Conservation (phyloP, 2,113 vertebrate genomes). For the Dipodomys stephensi region DNA sequence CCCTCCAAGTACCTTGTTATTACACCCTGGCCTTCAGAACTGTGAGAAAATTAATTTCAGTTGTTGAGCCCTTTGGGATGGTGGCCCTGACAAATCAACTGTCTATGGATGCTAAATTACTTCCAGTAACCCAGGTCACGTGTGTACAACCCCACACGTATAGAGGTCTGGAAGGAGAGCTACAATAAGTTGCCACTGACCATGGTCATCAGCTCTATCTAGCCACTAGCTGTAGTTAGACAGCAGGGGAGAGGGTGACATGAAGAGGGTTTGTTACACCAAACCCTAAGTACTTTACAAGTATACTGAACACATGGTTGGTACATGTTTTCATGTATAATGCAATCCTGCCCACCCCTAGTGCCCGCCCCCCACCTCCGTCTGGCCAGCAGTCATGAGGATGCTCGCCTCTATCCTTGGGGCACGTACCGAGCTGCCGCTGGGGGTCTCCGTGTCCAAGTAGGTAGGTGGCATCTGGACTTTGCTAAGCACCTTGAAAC, state of each 20-base stretch:
- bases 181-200: neutral
- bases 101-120: too few relatives aligned
- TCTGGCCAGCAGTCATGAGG: neutral
- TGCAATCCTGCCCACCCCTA: neutral
- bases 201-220: neutral
- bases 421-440: slow-evolving; percentile 80
- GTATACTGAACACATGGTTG: accelerated
- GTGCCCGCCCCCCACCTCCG: too few relatives aligned
- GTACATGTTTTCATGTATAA: accelerated
- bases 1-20: too few relatives aligned
- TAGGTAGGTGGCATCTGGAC: slow-evolving; percentile 98
- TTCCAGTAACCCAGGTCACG: neutral
- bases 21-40: neutral
- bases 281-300: neutral
- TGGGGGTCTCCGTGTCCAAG: slow-evolving; percentile 87
- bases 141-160: neutral
- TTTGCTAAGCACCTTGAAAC: slow-evolving; percentile 97
- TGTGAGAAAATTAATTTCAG: neutral
- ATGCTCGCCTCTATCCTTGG: accelerated
- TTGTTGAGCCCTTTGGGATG: neutral
- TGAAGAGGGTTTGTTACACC: accelerated
- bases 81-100: neutral
- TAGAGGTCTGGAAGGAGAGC: neutral
- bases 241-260: neutral
- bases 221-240: accelerated